Percentiles rank a stretch among this genome's conserved stretches.
Conservation (phyloP, 2,888 invertebrate genomes). For the Glyphotaelius pellucidus region DNA sequence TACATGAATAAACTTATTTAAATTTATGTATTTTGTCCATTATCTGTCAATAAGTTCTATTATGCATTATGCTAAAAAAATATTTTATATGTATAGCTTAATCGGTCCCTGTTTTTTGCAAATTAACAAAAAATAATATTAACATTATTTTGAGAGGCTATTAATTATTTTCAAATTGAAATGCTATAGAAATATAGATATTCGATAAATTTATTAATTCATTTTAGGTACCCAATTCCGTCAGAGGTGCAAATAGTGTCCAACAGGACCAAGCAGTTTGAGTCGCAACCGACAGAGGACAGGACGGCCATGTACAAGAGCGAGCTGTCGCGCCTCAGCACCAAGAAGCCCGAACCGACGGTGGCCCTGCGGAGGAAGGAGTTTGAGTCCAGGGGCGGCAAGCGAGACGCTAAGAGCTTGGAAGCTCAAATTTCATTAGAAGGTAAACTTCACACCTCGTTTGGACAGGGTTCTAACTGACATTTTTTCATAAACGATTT, state of each 20-base stretch:
- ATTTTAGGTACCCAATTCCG: slow-evolving; percentile 72
- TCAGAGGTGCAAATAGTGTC: slow-evolving; percentile 82
- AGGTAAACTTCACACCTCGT: no score
- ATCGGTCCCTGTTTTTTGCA: no score
- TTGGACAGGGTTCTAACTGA: no score
- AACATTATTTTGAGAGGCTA: background rate
- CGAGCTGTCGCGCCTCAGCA: slow-evolving; percentile 81
- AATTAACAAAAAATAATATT: no score
- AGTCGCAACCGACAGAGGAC: slow-evolving; percentile 80
- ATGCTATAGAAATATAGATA: background rate
- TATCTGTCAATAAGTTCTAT: background rate
- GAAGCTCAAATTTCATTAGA: slow-evolving; percentile 74
- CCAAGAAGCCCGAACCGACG: slow-evolving; percentile 84
- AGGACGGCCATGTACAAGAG: slow-evolving; percentile 83
- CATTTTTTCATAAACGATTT: no score
- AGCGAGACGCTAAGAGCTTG: slow-evolving; percentile 74
- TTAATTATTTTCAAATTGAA: background rate
- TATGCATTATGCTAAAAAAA: no score
- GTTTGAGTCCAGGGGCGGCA: slow-evolving; percentile 80
- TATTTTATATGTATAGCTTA: no score
- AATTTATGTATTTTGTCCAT: background rate
- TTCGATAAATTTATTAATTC: background rate
- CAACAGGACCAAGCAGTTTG: slow-evolving; percentile 85
- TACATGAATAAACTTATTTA: background rate
- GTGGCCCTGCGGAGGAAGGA: slow-evolving; percentile 85